Evolutionary conservation across 2,888 invertebrate genomes (phyloP), one percentile per base, ranked within the genome.

Genomic region (Orthosia cruda): DNA sequence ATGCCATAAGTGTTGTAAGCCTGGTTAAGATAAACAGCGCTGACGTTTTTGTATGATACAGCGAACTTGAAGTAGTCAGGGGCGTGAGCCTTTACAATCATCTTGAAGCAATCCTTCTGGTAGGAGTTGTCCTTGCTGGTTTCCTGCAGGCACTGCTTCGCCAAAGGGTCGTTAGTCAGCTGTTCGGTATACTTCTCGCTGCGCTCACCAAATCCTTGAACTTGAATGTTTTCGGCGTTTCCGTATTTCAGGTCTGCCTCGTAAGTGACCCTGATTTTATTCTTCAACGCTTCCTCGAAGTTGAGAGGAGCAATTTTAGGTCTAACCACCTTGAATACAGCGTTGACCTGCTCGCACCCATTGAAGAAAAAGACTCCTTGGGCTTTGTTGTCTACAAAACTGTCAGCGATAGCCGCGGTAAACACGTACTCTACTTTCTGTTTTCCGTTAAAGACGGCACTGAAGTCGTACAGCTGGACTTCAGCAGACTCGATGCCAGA

Each of bases 81-180:
- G 32, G 97, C 91, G 82, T 97, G 97, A 1, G 97, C 97, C 77
- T 93, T 92, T 26, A 96, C 89, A 12, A 97, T 97, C 87, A 97
- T 95, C 80, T 97, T 96, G 72, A 97, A 96, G 91, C 98, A 98
- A 74, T 97, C 96, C 9, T 95, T 93, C 71, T 97, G 96, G 89
- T 97, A 97, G 83, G 96, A 93, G 91, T 98, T 97, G 52, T 97
- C 97, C 67, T 96, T 87, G 76, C 96, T 91, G 88, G 97, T 97
- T 87, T 97, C 95, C 72, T 95, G 87, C 55, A 94, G 84, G 90
- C 97, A 97, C 85, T 96, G 92, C 73, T 97, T 94, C 62, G 96
- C 96, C 70, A 94, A 85, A 0, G 94, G 95, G 55, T 93, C 93
- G 20, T 96, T 92, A 67, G 93, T 91, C 4, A 98, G 91, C 76